phyloP scores from a whole-genome alignment of 2,888 invertebrate species.

The Podotricha telesiphe region DNA sequence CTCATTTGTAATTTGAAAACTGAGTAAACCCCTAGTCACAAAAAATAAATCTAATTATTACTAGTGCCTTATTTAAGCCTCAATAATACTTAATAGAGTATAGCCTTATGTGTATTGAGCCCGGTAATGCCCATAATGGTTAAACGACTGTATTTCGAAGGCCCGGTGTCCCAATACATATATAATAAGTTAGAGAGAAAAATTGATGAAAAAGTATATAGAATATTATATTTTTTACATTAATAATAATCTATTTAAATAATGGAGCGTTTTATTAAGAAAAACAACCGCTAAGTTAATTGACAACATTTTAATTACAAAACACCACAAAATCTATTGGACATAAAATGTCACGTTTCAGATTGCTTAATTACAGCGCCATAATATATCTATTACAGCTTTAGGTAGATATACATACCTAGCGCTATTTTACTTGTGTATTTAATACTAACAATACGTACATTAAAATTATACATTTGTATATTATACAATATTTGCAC shows the following conservation, averaged over 20 bases:
- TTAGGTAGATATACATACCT: conserved; percentile 62
- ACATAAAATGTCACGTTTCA: conserved; percentile 74
- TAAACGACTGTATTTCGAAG: no score
- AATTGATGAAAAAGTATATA: no score
- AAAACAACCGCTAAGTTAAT: conserved; percentile 64
- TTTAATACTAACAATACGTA: conserved; percentile 80
- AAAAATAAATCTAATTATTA: no score
- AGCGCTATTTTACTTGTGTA: conserved; percentile 63
- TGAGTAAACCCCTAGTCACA: no score
- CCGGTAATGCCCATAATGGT: no score
- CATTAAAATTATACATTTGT: conserved; percentile 66
- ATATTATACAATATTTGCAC: conserved; percentile 70
- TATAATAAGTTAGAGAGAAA: no score
- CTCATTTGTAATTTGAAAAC: neutral
- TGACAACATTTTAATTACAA: conserved; percentile 84
- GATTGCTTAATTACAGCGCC: conserved; percentile 80
- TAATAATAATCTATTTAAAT: no score
- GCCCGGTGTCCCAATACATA: no score
- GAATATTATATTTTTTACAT: no score
- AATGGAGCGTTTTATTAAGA: conserved; percentile 5
- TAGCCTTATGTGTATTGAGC: no score
- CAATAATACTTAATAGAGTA: no score
- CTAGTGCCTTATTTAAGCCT: no score
- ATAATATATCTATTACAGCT: conserved; percentile 68
- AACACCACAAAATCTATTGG: conserved; percentile 82